Percentiles rank a stretch among this genome's conserved stretches.
Evolutionary conservation across 2,797 vertebrate species (phyloP).

Genomic region (Enteromius mattozi): DNA sequence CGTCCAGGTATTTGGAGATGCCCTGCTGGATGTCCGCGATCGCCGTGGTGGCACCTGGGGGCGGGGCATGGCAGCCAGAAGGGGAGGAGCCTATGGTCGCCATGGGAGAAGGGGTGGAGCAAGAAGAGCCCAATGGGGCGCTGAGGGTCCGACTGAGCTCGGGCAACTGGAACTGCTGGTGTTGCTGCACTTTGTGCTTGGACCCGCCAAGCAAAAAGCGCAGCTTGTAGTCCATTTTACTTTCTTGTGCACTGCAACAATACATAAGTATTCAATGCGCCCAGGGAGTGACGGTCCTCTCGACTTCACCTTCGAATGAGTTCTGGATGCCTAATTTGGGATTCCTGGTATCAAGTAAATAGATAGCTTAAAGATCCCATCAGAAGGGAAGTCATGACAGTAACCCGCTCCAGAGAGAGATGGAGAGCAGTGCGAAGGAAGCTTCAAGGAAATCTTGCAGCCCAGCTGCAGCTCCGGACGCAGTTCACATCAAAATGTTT

Average conservation of each 20-base stretch:
- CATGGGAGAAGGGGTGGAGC: constrained; percentile 83
- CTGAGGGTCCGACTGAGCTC: constrained; percentile 94
- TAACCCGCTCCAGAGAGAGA: constrained; percentile 76
- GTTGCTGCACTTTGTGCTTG: constrained; percentile 99
- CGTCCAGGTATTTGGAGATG: constrained; percentile 98
- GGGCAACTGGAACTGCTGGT: constrained; percentile 90
- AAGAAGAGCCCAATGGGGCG: constrained; percentile 86
- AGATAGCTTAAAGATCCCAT: constrained; percentile 81
- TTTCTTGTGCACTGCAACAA: constrained; percentile 99
- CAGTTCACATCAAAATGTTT: constrained; percentile 35
- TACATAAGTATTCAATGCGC: constrained; percentile 90
- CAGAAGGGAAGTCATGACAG: constrained; percentile 90
- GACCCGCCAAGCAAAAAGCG: constrained; percentile 99
- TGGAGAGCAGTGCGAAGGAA: constrained; percentile 57
- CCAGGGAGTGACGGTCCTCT: constrained; percentile 69
- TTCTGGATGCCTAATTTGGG: constrained; percentile 40
- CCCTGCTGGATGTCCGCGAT: constrained; percentile 99
- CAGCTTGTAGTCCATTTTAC: constrained; percentile 99
- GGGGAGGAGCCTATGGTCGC: constrained; percentile 71
- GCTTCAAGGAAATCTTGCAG: constrained; percentile 72
- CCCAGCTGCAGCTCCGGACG: constrained; percentile 80
- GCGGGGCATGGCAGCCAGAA: constrained; percentile 84
- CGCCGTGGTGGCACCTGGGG: constrained; percentile 83
- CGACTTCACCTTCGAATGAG: constrained; percentile 7
- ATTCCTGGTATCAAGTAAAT: constrained; percentile 80